Percentiles rank a stretch among this genome's conserved stretches.
Evolutionary conservation across 2,113 vertebrate species (phyloP).

Genomic region (Cyprinodon brontotheroides): DNA sequence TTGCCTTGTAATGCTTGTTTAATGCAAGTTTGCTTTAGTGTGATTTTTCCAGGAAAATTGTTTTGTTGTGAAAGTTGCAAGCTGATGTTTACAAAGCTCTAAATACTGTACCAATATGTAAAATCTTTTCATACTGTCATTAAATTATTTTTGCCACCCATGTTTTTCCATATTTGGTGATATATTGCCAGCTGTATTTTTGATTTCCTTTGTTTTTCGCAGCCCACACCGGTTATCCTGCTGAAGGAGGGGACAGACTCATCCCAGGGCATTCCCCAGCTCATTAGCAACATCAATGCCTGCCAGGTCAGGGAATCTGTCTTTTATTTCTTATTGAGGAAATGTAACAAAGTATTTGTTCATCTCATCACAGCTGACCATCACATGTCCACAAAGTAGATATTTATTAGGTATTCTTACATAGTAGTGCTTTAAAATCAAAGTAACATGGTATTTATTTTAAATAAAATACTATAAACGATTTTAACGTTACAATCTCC

Average conservation of each 20-base stretch:
- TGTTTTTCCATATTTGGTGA: neutral
- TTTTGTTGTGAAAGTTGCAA: neutral
- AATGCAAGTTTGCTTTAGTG: neutral
- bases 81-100: neutral
- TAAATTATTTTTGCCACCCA: neutral
- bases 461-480: no score
- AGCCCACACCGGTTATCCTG: constrained; percentile 94
- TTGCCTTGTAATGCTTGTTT: neutral
- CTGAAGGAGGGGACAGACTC: constrained; percentile 97
- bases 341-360: neutral
- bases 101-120: neutral
- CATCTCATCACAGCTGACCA: neutral
- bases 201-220: neutral
- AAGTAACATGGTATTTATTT: no score
- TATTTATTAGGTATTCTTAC: no score
- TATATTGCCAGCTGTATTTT: neutral
- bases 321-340: neutral
- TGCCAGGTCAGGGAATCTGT: constrained; percentile 82
- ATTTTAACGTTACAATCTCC: no score
- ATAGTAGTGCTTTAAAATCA: no score
- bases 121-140: neutral
- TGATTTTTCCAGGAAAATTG: neutral
- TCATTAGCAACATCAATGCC: constrained; percentile 97
- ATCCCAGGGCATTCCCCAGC: constrained; percentile 95
- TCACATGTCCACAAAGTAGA: neutral